Evolutionary conservation across 2,888 invertebrate genomes (phyloP).

Genomic region (Pandemis corylana): DNA sequence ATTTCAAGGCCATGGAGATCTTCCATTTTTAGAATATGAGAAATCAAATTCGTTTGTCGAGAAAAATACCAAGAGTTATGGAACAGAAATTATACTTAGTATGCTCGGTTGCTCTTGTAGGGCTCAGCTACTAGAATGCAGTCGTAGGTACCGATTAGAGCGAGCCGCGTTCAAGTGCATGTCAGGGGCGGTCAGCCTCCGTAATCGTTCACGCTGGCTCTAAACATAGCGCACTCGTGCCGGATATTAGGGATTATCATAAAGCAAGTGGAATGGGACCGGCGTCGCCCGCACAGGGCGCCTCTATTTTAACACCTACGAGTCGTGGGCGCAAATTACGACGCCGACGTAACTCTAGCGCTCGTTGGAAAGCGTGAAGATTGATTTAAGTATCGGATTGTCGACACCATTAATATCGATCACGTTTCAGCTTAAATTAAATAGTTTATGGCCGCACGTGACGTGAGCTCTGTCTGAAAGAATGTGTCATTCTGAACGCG

Average conservation of each 20-base stretch:
- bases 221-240: slow-evolving; percentile 75
- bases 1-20: neutral
- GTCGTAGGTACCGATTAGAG: slow-evolving; percentile 1
- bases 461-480: too few species aligned
- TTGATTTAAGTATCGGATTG: slow-evolving; percentile 59
- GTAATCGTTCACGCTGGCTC: slow-evolving; percentile 55
- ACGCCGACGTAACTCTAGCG: slow-evolving; percentile 57
- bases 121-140: slow-evolving; percentile 7
- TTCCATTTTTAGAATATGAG: neutral
- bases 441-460: slow-evolving; percentile 19
- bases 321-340: slow-evolving; percentile 81
- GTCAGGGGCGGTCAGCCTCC: slow-evolving; percentile 55
- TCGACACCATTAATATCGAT: slow-evolving; percentile 50
- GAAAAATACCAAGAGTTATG: neutral
- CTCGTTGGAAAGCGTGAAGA: slow-evolving; percentile 57
- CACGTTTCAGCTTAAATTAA: slow-evolving; percentile 26
- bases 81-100: neutral
- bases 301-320: slow-evolving; percentile 83
- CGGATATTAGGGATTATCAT: slow-evolving; percentile 84
- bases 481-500: neutral
- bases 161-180: slow-evolving; percentile 31
- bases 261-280: slow-evolving; percentile 80
- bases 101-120: slow-evolving; percentile 15
- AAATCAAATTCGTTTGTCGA: neutral
- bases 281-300: slow-evolving; percentile 78